Percentiles rank a stretch among this genome's conserved stretches.
Evolutionary conservation across 2,113 vertebrate genomes (phyloP).

Genomic region (Rhinopomastus cyanomelas): DNA sequence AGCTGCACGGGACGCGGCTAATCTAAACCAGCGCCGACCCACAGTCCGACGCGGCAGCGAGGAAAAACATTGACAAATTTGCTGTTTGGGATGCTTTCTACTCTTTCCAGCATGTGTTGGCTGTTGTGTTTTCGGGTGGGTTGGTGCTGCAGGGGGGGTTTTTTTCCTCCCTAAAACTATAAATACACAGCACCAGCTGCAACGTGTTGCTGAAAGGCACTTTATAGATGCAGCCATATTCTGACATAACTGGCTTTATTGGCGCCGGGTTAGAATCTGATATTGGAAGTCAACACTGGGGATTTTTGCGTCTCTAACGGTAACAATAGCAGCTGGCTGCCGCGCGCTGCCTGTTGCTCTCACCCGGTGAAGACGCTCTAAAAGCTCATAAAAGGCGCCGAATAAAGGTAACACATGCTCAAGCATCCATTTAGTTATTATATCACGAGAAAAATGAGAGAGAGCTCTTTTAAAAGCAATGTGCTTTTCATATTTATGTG

Average conservation of each 20-base stretch:
- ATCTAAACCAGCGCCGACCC: slow-evolving; percentile 70
- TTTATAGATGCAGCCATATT: slow-evolving; percentile 80
- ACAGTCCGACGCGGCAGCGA: not conserved
- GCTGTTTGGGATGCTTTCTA: slow-evolving; percentile 46
- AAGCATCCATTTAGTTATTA: slow-evolving; percentile 29
- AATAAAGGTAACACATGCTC: slow-evolving; percentile 51
- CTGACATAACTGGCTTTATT: slow-evolving; percentile 83
- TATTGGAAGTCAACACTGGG: slow-evolving; percentile 29
- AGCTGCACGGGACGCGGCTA: slow-evolving; percentile 71
- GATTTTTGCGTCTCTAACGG: not conserved
- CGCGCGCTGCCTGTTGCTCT: not conserved
- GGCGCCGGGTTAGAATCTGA: slow-evolving; percentile 78
- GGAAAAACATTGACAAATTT: slow-evolving; percentile 33
- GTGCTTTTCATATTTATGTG: not conserved
- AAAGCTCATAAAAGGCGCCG: slow-evolving; percentile 51
- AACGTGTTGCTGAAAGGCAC: slow-evolving; percentile 71
- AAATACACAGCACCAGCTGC: slow-evolving; percentile 81
- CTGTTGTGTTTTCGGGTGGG: not conserved
- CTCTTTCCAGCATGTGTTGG: slow-evolving; percentile 29
- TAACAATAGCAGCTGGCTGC: slow-evolving; percentile 21
- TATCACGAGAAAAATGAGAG: not conserved
- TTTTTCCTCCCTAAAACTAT: not conserved
- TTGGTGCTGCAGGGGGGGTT: not conserved
- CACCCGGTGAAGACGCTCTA: not conserved
- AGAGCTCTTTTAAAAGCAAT: not conserved